Evolutionary conservation across 2,888 invertebrate genomes (phyloP), one percentile per base, ranked within the genome.

Genomic region (Sarcophaga subvicina): DNA sequence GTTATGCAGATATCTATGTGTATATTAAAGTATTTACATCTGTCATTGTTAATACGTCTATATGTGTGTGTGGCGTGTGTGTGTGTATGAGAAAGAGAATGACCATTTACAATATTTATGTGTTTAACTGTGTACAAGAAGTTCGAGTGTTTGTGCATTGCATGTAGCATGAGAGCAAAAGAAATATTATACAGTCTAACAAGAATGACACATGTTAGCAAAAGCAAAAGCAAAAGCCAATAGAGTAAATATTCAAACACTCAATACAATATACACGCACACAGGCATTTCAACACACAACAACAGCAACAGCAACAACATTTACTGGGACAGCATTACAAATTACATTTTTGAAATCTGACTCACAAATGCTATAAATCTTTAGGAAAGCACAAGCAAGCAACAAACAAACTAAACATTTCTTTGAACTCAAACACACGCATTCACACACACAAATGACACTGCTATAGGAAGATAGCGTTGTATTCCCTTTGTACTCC

Each of bases 331-430:
- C 85, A 85, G 78, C 80, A 81, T 85, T 85, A 86, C 87, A 87
- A 87, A 87, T 87, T 87, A 84, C 84, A 84, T 91, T 90, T 90
- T 91, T 91, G 90, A 91, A 91, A 91, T 91, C 91, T 92, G 91
- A 92, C 92, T 92, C 91, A 91, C 90, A 90, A 91, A 91, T 91
- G 91, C 91, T 89, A 91, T 91, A 91, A 91, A 91, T 91, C 91
- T 92, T 90, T 90, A 89, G 54, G 2, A 37, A 37, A 37, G 37
- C 37, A 37, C 14, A 49, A 49, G 2, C 10, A 49, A 12, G 14
- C 49, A 14, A 49, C 11, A 49, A 3, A 90, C 90, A 88, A 86
- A 89, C 87, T n/a, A 90, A 88, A 89, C 89, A 88, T 88, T 86
- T 83, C 70, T 83, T 80, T 87, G 45, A 54, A 76, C 70, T 75